Evolutionary conservation across 2,113 vertebrate genomes (phyloP).

Genomic region (Lepidothrix coronata): DNA sequence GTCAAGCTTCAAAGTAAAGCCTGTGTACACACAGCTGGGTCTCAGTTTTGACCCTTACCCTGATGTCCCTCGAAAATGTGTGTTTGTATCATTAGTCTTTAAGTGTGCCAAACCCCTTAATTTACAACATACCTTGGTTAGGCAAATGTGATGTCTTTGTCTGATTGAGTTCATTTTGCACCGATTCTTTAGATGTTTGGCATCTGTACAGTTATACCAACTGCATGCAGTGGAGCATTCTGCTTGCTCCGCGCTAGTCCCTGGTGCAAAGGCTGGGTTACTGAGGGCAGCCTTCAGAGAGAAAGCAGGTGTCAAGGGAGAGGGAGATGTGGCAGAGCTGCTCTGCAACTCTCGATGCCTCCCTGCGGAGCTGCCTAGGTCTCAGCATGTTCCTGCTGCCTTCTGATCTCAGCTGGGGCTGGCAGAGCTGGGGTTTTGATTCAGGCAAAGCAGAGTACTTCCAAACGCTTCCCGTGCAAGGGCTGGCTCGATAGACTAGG

Average conservation of each 20-base stretch:
- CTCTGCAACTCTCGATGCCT: neutral
- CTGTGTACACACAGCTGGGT: neutral
- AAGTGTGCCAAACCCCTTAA: neutral
- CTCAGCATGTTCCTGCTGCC: neutral
- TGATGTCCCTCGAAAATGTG: neutral
- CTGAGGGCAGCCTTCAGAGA: neutral
- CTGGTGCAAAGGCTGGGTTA: neutral
- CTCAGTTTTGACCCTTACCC: neutral
- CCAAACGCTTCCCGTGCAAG: neutral
- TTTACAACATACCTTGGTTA: neutral
- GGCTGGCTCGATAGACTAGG: neutral
- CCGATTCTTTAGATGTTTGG: neutral
- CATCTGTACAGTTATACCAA: neutral
- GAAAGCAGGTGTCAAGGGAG: neutral
- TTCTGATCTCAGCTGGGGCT: conserved; percentile 52
- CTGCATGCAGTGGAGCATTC: neutral
- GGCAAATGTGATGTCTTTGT: neutral
- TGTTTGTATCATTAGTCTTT: neutral
- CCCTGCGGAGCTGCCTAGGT: neutral
- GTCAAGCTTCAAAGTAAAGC: neutral
- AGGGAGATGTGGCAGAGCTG: neutral
- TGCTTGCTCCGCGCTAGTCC: neutral
- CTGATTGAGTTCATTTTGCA: neutral
- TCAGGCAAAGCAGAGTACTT: conserved; percentile 18
- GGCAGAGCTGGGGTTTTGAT: neutral